Evolutionary conservation across 2,113 vertebrate species (phyloP).

Genomic region (Myrmecobius fasciatus): DNA sequence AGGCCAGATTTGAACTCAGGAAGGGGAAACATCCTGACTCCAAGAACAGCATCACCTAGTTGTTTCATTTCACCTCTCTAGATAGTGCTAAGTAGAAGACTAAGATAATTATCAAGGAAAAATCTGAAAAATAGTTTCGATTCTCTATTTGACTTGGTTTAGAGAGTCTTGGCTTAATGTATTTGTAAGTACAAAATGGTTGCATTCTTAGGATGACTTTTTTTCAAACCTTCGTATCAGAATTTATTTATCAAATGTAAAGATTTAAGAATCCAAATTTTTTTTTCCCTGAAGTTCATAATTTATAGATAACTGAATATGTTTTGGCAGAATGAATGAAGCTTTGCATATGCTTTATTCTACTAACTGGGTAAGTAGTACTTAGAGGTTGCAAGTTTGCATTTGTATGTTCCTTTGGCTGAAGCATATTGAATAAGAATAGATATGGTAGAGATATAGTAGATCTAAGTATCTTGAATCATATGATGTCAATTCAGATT

Average conservation of each 20-base stretch:
- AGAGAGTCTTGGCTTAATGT: background rate
- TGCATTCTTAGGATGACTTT: slow-evolving; percentile 4
- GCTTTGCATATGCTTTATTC: slow-evolving; percentile 5
- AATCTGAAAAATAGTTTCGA: background rate
- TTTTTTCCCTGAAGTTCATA: background rate
- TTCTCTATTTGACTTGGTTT: background rate
- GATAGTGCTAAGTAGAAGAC: background rate
- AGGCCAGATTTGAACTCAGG: background rate
- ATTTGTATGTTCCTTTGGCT: background rate
- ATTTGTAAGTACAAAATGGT: background rate
- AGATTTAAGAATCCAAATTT: background rate
- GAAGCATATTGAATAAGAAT: rapidly evolving
- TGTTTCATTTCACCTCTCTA: background rate
- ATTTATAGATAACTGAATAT: background rate
- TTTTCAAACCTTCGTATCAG: background rate
- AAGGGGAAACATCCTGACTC: background rate
- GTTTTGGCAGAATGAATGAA: background rate
- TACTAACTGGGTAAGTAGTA: slow-evolving; percentile 50
- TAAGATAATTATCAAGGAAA: background rate
- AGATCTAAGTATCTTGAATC: background rate
- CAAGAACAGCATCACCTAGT: background rate
- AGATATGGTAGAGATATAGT: background rate
- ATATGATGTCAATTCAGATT: background rate
- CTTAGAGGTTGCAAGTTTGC: background rate
- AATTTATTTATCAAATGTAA: background rate